These are phyloP conservation scores for Drosophila suzukii DNA, from an alignment of 1,140 invertebrate genomes.

Conservation along the genomic window DNA sequence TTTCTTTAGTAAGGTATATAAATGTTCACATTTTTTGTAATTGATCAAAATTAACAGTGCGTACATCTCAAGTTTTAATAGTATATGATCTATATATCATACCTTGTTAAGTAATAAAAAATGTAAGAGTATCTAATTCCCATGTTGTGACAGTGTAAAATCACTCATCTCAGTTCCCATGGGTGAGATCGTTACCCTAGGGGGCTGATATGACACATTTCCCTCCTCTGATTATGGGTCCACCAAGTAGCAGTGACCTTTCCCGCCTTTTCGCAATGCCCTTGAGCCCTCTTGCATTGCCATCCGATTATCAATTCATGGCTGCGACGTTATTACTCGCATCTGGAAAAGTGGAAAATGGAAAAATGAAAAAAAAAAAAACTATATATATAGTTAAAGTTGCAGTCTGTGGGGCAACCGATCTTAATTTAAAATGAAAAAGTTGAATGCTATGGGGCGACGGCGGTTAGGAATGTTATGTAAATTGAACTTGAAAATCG, in stretches of 20 bases:
- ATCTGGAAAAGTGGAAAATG: slow-evolving; percentile 29
- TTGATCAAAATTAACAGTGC: too few relatives aligned
- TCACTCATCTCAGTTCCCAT: neutral
- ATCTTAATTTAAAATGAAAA: slow-evolving; percentile 48
- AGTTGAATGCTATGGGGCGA: slow-evolving; percentile 47
- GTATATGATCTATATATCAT: too few relatives aligned
- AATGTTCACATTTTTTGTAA: too few relatives aligned
- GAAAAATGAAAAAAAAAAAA: neutral
- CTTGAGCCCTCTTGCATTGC: slow-evolving; percentile 65
- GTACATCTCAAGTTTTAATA: too few relatives aligned
- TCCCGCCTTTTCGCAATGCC: slow-evolving; percentile 38
- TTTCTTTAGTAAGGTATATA: too few relatives aligned
- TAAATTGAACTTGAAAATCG: slow-evolving; percentile 81
- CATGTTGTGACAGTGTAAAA: neutral
- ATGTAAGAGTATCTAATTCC: too few relatives aligned
- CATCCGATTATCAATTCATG: slow-evolving; percentile 67
- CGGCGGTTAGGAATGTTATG: slow-evolving; percentile 74
- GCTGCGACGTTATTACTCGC: slow-evolving; percentile 56
- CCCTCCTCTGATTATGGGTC: neutral
- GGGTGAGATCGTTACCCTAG: slow-evolving; percentile 1
- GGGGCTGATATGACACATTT: neutral
- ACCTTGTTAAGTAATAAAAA: too few relatives aligned
- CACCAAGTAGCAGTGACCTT: slow-evolving; percentile 43
- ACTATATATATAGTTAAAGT: slow-evolving; percentile 21
- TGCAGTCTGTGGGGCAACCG: slow-evolving; percentile 28